A percentile compares a stretch with the other conserved stretches of the same genome.
phyloP scores from a whole-genome alignment of 2,888 invertebrate species.

The Drosophila nr. medialis region DNA sequence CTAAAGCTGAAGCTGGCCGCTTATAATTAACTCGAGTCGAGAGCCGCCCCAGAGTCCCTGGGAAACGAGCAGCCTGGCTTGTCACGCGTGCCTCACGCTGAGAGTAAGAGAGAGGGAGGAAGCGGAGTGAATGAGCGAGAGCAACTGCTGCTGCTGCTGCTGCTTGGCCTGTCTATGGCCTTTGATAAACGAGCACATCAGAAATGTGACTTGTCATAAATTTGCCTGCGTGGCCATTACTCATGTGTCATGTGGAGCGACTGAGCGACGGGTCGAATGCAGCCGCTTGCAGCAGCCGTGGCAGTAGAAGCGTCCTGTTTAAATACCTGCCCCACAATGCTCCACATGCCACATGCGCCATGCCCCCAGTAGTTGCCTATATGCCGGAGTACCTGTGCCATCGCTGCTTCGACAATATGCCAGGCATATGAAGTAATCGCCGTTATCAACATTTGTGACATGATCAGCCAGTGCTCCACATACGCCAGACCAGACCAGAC shows the following conservation, averaged over 20 bases:
- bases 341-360: constrained; percentile 17
- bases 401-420: constrained; percentile 77
- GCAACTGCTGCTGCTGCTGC: constrained; percentile 33
- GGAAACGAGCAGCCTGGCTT: constrained; percentile 61
- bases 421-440: constrained; percentile 81
- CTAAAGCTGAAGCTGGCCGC: constrained; percentile 61
- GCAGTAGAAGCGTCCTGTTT: constrained; percentile 41
- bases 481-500: constrained; percentile 42
- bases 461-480: constrained; percentile 72
- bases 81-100: constrained; percentile 69
- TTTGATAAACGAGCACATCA: constrained; percentile 81
- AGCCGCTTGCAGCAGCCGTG: constrained; percentile 41
- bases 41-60: constrained; percentile 60
- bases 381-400: constrained; percentile 47
- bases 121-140: not conserved
- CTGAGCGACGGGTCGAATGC: constrained; percentile 59
- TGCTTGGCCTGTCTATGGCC: constrained; percentile 72
- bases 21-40: constrained; percentile 80
- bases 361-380: constrained; percentile 11
- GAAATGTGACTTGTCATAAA: constrained; percentile 84
- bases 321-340: constrained; percentile 29
- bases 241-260: constrained; percentile 78
- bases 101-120: not conserved
- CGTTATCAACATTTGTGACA: constrained; percentile 80
- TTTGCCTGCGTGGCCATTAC: constrained; percentile 83